Conservation (phyloP, 2,797 vertebrate genomes). For the Uromys caudimaculatus region DNA sequence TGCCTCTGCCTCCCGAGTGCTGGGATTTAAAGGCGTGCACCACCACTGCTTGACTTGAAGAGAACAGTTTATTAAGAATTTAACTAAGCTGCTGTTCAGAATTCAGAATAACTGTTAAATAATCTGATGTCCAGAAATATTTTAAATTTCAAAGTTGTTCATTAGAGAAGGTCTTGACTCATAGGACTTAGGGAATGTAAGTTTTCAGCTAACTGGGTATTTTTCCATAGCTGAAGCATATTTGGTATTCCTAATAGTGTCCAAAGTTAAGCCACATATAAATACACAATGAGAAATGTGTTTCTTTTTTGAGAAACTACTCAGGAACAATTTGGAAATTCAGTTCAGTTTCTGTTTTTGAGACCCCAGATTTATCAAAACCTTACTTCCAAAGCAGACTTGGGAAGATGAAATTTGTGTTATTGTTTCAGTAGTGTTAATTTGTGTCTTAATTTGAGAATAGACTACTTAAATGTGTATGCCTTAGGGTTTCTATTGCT, state of each 20-base stretch:
- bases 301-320: neutral
- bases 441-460: neutral
- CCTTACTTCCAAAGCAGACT: neutral
- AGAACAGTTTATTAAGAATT: neutral
- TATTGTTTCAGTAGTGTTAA: neutral
- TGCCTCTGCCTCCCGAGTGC: too few relatives aligned
- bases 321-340: neutral
- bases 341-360: conserved; percentile 3
- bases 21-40: too few relatives aligned
- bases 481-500: neutral
- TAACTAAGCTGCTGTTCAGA: neutral
- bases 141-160: conserved; percentile 28
- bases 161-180: conserved; percentile 2
- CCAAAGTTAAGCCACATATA: neutral
- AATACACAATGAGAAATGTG: neutral
- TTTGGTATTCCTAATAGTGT: neutral
- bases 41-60: too few relatives aligned
- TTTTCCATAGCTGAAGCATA: neutral
- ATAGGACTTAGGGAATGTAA: neutral
- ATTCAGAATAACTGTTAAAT: conserved; percentile 48
- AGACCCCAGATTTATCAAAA: neutral
- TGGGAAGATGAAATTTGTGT: neutral
- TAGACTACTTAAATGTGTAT: neutral
- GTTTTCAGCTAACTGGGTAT: conserved; percentile 21
- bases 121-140: neutral